phyloP scores from a whole-genome alignment of 2,888 invertebrate genomes.

The Acrocyrtus sp. region DNA sequence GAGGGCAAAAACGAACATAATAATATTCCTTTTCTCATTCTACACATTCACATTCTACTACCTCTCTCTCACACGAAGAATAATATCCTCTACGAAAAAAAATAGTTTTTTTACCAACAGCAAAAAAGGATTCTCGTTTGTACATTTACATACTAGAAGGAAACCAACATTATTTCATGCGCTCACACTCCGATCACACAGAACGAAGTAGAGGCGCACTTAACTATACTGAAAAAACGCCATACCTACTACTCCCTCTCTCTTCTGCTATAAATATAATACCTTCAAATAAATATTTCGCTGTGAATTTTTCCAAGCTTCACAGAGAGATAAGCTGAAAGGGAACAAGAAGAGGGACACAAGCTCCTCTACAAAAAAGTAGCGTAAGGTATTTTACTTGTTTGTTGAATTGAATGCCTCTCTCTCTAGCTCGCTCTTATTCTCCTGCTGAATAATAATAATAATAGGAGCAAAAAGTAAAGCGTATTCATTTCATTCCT shows the following conservation, averaged over 20 bases:
- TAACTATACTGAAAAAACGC: no score
- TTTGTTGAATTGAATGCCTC: constrained; percentile 50
- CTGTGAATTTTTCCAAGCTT: constrained; percentile 44
- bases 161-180: no score
- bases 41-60: constrained; percentile 10
- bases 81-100: no score
- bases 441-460: constrained; percentile 37
- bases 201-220: no score
- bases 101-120: no score
- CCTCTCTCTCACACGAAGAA: no score
- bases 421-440: no score
- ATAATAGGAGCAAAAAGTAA: constrained; percentile 20
- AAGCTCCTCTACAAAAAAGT: constrained; percentile 19
- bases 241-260: no score
- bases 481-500: constrained; percentile 32
- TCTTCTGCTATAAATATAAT: no score
- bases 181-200: no score
- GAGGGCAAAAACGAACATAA: constrained; percentile 44
- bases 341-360: constrained; percentile 10
- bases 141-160: no score
- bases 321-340: not conserved
- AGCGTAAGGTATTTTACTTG: constrained; percentile 40
- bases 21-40: constrained; percentile 18
- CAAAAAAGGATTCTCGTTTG: no score
- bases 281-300: constrained; percentile 44